Evolutionary conservation across 2,888 invertebrate genomes (phyloP).

Genomic region (Reticulitermes lucifugus): DNA sequence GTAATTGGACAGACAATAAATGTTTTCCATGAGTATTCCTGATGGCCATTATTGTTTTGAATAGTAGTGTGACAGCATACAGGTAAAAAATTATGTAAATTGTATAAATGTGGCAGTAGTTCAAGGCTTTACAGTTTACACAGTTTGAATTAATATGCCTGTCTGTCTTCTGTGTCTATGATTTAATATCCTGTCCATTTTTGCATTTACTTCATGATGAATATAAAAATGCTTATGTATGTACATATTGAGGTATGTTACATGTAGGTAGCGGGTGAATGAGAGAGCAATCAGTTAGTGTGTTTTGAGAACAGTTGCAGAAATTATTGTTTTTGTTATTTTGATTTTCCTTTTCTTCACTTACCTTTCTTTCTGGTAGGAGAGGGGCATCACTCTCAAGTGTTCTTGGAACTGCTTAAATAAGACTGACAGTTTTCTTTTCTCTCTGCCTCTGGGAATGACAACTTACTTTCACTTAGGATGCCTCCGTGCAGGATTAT

Average conservation of each 20-base stretch:
- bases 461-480: too few relatives aligned
- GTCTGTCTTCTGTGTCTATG: constrained; percentile 33
- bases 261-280: not conserved
- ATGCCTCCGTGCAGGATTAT: too few relatives aligned
- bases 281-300: not conserved
- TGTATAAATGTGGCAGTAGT: constrained; percentile 21
- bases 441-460: too few relatives aligned
- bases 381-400: not conserved
- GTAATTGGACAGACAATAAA: constrained; percentile 6
- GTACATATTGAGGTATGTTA: not conserved
- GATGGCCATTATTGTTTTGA: constrained; percentile 20
- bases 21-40: constrained; percentile 24
- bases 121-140: constrained; percentile 25
- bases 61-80: constrained; percentile 8
- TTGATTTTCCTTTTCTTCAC: not conserved
- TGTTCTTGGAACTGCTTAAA: not conserved
- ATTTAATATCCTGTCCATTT: constrained; percentile 30
- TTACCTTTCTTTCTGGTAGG: not conserved
- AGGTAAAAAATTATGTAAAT: constrained; percentile 5
- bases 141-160: constrained; percentile 11
- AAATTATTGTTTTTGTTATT: not conserved
- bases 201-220: constrained; percentile 41
- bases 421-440: not conserved
- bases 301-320: not conserved
- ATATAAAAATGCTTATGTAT: constrained; percentile 39